Base-by-base conservation (phyloP, 2,888 invertebrate species). In the Sinelater perroti region DNA sequence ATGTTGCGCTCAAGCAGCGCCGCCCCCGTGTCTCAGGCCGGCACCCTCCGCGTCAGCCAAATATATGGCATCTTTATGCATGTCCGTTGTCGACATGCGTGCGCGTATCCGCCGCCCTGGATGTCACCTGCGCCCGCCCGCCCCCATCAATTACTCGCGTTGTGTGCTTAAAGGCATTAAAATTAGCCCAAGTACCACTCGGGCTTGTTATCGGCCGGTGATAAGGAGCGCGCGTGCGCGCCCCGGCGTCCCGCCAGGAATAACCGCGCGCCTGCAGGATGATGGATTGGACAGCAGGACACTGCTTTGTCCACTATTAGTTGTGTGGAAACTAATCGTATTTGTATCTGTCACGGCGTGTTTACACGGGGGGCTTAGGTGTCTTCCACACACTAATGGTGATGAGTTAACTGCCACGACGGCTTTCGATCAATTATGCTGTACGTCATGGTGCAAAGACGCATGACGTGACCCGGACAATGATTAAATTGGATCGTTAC, bases 111-210 rank as follows among this genome's bases (percentile, higher is more conserved):
- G 54, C 51, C 21, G 35, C 59, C 55, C 56, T 51, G 30, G 56
- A 56, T 62, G 60, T 60, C 64, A 60, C 60, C 58, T 60, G 30
- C 18, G 45, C 63, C 63, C 63, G 50, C 54, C 17, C 13, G 42
- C 14, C 67, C 70, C 66, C 71, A 74, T 73, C 72, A 74, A 74
- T 73, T 72, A 72, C 67, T 62, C 63, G 46, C 58, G 69, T 75
- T 73, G 77, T 77, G 75, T 75, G 77, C 75, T 72, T 70, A 72
- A 70, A 74, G 68, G 75, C 75, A 76, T 76, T 78, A 75, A 76
- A 78, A 78, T 78, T 78, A 76, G 76, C 66, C 72, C 65, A 70
- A 73, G 72, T 72, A 72, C 71, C 71, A 72, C 73, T 72, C 65
- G 71, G 70, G 65, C 62, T 46, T 64, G 67, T 70, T 74, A 74